Base-by-base conservation (phyloP, 2,113 vertebrate genomes). In the Origma solitaria region DNA sequence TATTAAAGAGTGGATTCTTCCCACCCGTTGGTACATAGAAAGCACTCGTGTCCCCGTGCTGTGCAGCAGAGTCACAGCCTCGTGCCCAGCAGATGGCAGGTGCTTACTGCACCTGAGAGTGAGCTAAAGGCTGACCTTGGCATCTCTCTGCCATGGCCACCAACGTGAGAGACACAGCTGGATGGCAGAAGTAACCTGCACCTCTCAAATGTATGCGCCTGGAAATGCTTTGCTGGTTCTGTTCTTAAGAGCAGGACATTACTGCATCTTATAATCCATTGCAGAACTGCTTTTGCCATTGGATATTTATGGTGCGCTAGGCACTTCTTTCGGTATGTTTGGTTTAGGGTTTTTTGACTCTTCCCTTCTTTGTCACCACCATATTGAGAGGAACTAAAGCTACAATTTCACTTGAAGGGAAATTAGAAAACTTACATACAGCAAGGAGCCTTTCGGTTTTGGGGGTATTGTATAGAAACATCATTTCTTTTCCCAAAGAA, bases 11-110 rank as follows among this genome's bases (percentile, higher is more conserved):
- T 35, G 44, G 42, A 12, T 70, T 85, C 23, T 62, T 69, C 25
- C 53, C 3, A 0, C 5, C 6, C 13, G 2, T 3, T 9, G 13
- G 37, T 28, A 11, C 45, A 4, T 0, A 22, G 38, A 18, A 68
- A 42, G 70, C 31, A 13, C 31, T 23, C 20, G 28, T 56, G 28
- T 69, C 20, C 37, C 57, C 1, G 0, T 4, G 42, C 15, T 37
- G 75, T 66, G 38, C 23, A 47, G 38, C 49, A 83, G n/a, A 37
- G 14, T 53, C 66, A 47, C 37, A 92, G 57, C 31, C 44, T 49
- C 11, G 49, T 30, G 65, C 70, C 65, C 69, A 71, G 75, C 47
- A 42, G 70, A 42, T 11, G 15, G 40, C 45, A 47, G 30, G 17
- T 25, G 23, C 6, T 62, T 49, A 7, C 9, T 42, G 22, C n/a